phyloP scores from a whole-genome alignment of 2,113 vertebrate genomes.

The Pollimyrus isidori region DNA sequence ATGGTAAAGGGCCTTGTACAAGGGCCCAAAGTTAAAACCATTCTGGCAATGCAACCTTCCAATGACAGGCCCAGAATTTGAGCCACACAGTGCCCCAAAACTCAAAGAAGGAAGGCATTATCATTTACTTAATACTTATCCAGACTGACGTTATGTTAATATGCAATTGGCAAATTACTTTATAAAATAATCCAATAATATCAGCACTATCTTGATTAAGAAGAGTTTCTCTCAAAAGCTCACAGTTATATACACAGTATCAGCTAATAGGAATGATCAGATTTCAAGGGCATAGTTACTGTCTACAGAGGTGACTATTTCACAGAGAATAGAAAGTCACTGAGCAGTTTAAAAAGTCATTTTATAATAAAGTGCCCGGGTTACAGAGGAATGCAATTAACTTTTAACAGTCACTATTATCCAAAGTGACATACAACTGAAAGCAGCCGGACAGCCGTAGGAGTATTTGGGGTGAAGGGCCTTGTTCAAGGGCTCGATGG shows the following conservation, averaged over 20 bases:
- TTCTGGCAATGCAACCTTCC: neutral
- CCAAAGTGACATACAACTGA: neutral
- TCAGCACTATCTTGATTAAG: neutral
- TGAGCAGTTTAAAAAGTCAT: neutral
- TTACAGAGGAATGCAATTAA: neutral
- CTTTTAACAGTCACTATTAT: neutral
- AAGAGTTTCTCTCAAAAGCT: neutral
- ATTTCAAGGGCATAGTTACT: neutral
- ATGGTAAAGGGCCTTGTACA: neutral
- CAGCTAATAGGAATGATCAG: neutral
- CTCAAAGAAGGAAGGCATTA: neutral
- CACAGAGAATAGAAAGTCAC: neutral
- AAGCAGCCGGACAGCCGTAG: neutral
- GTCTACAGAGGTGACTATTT: neutral
- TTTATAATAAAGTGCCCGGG: neutral
- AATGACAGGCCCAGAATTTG: neutral
- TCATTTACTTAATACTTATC: neutral
- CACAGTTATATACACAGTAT: neutral
- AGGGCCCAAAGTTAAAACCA: neutral
- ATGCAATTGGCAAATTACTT: neutral
- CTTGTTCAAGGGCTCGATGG: neutral
- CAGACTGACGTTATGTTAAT: neutral
- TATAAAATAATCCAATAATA: neutral
- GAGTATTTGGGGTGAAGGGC: neutral
- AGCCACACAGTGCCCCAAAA: neutral